A percentile compares a stretch with the other conserved stretches of the same genome.
phyloP scores from a whole-genome alignment of 2,888 invertebrate species.

The Hirtodrosophila histrioides region DNA sequence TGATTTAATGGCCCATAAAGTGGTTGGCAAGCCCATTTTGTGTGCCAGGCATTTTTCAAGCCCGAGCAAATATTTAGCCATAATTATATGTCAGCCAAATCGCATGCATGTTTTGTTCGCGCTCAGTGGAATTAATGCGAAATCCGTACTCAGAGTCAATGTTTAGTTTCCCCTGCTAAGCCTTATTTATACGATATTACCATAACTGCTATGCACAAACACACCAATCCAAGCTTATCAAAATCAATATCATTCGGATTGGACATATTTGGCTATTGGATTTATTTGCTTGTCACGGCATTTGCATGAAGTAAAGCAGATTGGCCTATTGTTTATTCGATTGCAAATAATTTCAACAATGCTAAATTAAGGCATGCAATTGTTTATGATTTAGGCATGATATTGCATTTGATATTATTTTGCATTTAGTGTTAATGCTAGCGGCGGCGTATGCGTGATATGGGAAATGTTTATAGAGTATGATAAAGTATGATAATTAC shows the following conservation, averaged over 20 bases:
- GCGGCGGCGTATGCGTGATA: constrained; percentile 27
- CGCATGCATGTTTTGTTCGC: constrained; percentile 9
- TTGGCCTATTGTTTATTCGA: constrained; percentile 2
- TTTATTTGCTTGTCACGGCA: constrained; percentile 1
- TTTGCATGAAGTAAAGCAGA: neutral
- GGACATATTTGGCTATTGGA: constrained; percentile 22
- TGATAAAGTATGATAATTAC: too few species aligned
- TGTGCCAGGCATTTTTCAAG: constrained; percentile 22
- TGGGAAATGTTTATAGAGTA: neutral
- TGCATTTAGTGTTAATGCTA: neutral
- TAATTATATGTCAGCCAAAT: constrained; percentile 48
- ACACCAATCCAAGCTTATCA: constrained; percentile 5
- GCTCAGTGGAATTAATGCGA: constrained; percentile 23
- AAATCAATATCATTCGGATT: constrained; percentile 1
- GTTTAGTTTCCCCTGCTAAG: constrained; percentile 3
- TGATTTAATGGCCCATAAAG: constrained; percentile 68
- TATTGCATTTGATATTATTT: neutral
- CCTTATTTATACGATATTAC: neutral
- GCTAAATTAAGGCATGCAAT: constrained; percentile 11
- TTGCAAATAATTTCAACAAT: constrained; percentile 10
- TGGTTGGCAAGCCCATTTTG: constrained; percentile 48
- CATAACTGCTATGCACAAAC: neutral
- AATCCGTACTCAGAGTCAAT: neutral
- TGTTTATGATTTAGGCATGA: neutral
- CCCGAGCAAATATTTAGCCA: constrained; percentile 52